Conservation (phyloP, 2,888 invertebrate species). For the Rotaria socialis region DNA sequence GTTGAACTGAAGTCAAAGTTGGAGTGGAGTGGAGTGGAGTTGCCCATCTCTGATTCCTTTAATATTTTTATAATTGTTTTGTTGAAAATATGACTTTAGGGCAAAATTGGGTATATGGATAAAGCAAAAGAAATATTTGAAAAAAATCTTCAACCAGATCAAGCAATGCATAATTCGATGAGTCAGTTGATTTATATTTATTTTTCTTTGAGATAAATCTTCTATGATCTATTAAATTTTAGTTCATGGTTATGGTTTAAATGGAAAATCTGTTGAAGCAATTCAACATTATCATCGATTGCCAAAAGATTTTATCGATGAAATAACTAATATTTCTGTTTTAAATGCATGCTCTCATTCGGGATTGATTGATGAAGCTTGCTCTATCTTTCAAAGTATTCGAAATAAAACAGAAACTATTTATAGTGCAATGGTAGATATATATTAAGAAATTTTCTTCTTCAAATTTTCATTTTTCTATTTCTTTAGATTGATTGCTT, state of each 20-base stretch:
- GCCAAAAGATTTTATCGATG: background rate
- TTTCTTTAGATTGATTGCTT: no score
- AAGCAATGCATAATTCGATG: background rate
- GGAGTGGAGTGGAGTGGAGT: no score
- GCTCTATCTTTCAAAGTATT: background rate
- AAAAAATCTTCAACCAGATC: background rate
- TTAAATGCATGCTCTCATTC: background rate
- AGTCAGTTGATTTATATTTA: background rate
- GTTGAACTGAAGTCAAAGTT: no score
- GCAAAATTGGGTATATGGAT: background rate
- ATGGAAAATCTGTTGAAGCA: background rate
- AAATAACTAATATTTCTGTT: background rate
- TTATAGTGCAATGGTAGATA: no score
- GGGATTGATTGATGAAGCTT: background rate
- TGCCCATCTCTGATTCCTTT: no score
- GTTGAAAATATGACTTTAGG: background rate
- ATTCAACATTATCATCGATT: background rate
- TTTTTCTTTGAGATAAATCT: no score
- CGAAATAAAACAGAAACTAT: background rate
- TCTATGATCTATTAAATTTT: background rate
- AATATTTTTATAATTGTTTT: no score
- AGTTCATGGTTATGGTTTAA: background rate
- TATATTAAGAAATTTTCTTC: no score
- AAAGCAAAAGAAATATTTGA: background rate
- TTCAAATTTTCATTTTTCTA: no score